Evolutionary conservation across 2,113 vertebrate genomes (phyloP).

Genomic region (Trematomus loennbergii): DNA sequence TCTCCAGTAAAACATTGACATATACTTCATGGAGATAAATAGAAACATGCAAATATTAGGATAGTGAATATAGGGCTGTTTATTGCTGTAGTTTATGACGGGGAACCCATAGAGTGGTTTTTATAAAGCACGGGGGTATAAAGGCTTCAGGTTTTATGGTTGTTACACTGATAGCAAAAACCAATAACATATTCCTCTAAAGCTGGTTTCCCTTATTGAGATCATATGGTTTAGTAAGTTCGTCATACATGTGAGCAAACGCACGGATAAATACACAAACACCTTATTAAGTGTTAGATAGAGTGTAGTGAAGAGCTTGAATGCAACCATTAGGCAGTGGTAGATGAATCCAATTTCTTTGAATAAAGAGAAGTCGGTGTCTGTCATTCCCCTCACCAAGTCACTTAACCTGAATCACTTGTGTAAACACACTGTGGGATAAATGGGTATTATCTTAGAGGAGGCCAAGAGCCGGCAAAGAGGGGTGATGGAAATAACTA

Average conservation of each 20-base stretch:
- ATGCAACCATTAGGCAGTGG: constrained; percentile 62
- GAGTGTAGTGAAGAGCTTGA: constrained; percentile 54
- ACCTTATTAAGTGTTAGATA: constrained; percentile 53
- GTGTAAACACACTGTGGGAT: constrained; percentile 76
- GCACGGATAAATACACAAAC: constrained; percentile 36
- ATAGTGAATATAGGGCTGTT: constrained; percentile 50
- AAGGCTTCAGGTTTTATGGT: constrained; percentile 48
- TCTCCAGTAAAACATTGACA: constrained; percentile 38
- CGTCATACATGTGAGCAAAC: constrained; percentile 48
- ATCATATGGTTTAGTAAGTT: constrained; percentile 37
- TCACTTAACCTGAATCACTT: constrained; percentile 76
- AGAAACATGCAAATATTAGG: constrained; percentile 44
- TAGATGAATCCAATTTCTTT: constrained; percentile 76
- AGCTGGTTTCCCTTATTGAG: constrained; percentile 34
- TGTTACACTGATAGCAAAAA: constrained; percentile 55
- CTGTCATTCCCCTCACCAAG: constrained; percentile 67
- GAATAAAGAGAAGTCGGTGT: constrained; percentile 62
- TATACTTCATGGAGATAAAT: constrained; percentile 34
- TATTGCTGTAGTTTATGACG: constrained; percentile 51
- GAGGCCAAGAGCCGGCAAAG: constrained; percentile 54
- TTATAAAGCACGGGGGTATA: constrained; percentile 44
- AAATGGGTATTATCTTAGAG: constrained; percentile 76
- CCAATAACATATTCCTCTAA: constrained; percentile 46
- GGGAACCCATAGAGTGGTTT: constrained; percentile 36
- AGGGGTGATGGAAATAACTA: constrained; percentile 64